Evolutionary conservation across 2,797 vertebrate species (phyloP).

Genomic region (Myoxocephalus aenaeus): DNA sequence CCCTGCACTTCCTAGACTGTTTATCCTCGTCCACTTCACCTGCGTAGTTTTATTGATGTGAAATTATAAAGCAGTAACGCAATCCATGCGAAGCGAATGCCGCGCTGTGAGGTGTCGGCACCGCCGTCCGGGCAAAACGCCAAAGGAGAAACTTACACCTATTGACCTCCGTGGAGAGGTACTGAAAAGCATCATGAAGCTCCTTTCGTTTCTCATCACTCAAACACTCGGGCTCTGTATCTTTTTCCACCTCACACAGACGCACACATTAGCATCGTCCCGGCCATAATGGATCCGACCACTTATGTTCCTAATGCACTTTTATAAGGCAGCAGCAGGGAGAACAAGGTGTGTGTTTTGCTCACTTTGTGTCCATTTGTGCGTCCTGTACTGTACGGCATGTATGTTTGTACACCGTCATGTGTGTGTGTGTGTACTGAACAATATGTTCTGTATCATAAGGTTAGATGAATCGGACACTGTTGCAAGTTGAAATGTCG

Average conservation of each 20-base stretch:
- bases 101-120: constrained; percentile 32
- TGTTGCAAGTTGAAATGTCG: background rate
- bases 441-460: background rate
- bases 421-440: background rate
- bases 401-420: constrained; percentile 16
- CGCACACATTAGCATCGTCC: constrained; percentile 10
- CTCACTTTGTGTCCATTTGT: constrained; percentile 34
- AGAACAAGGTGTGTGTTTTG: constrained; percentile 15
- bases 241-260: constrained; percentile 11
- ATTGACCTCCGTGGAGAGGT: background rate
- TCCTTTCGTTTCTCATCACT: constrained; percentile 6
- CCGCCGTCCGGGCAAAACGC: constrained; percentile 18
- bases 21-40: constrained; percentile 19
- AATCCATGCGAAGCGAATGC: background rate
- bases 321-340: constrained; percentile 17
- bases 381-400: background rate
- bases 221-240: constrained; percentile 3
- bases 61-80: constrained; percentile 42
- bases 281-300: constrained; percentile 34
- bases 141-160: constrained; percentile 22
- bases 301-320: constrained; percentile 53
- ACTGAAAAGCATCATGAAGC: constrained; percentile 18
- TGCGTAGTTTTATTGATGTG: constrained; percentile 39
- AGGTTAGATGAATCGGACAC: background rate
- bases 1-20: constrained; percentile 7